A percentile compares a stretch with the other conserved stretches of the same genome.
Conservation (phyloP, 2,888 invertebrate genomes). For the Tanypteryx hageni region DNA sequence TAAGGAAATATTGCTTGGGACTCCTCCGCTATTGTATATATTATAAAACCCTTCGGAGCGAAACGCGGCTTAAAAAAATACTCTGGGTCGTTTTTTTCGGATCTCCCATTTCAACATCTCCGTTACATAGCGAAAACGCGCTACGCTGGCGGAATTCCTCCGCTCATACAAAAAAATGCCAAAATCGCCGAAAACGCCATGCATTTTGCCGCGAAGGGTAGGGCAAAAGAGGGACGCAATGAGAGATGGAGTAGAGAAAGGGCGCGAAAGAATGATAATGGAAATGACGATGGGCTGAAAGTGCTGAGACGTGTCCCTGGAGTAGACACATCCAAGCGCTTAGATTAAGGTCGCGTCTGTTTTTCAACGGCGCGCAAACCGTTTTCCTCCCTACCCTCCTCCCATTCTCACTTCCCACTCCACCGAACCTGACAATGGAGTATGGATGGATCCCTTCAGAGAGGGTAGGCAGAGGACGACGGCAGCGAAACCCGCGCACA, state of each 20-base stretch:
- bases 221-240: not conserved
- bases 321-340: not conserved
- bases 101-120: not conserved
- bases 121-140: not conserved
- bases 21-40: too few species aligned
- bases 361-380: not conserved
- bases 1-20: too few species aligned
- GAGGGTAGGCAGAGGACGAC: not conserved
- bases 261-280: not conserved
- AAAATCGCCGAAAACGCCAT: not conserved
- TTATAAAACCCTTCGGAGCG: too few species aligned
- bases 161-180: not conserved
- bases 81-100: too few species aligned
- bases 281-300: not conserved
- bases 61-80: too few species aligned
- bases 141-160: not conserved
- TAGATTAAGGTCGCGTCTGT: slow-evolving; percentile 6
- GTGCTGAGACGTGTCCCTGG: not conserved
- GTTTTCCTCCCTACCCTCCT: too few species aligned
- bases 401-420: too few species aligned
- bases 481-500: not conserved
- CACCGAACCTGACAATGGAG: too few species aligned
- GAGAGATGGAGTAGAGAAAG: not conserved
- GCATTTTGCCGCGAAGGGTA: not conserved
- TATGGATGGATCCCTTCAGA: not conserved